Conservation (phyloP, 2,113 vertebrate species). For the Leucopsar rothschildi region DNA sequence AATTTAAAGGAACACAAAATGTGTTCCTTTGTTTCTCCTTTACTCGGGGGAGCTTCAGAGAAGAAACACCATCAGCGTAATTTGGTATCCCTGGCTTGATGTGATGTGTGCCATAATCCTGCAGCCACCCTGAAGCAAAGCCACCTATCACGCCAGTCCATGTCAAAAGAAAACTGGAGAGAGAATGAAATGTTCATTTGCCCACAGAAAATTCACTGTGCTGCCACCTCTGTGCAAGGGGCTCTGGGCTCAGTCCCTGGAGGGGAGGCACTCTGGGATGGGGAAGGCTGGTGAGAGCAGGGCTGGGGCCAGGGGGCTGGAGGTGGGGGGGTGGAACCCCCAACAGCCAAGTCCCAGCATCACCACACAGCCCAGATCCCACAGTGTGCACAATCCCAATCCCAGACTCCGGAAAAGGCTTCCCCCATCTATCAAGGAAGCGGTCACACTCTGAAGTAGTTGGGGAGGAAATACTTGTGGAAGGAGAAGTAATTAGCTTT, state of each 20-base stretch:
- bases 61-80: background rate
- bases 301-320: background rate
- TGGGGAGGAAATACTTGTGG: background rate
- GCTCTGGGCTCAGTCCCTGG: background rate
- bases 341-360: background rate
- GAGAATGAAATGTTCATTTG: background rate
- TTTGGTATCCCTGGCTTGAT: background rate
- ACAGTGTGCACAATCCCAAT: background rate
- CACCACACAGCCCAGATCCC: background rate
- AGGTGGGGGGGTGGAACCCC: background rate
- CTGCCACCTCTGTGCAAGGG: background rate
- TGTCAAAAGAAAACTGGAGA: background rate
- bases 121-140: background rate
- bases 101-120: background rate
- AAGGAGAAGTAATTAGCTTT: slow-evolving; percentile 2
- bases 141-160: rapidly evolving
- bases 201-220: background rate
- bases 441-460: rapidly evolving
- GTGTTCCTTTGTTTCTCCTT: background rate
- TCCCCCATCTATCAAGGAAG: background rate
- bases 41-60: background rate
- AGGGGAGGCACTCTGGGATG: background rate
- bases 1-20: background rate
- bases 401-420: background rate
- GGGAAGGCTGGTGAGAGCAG: background rate